Evolutionary conservation across 2,113 vertebrate genomes (phyloP).

Genomic region (Melanerpes aurifrons): DNA sequence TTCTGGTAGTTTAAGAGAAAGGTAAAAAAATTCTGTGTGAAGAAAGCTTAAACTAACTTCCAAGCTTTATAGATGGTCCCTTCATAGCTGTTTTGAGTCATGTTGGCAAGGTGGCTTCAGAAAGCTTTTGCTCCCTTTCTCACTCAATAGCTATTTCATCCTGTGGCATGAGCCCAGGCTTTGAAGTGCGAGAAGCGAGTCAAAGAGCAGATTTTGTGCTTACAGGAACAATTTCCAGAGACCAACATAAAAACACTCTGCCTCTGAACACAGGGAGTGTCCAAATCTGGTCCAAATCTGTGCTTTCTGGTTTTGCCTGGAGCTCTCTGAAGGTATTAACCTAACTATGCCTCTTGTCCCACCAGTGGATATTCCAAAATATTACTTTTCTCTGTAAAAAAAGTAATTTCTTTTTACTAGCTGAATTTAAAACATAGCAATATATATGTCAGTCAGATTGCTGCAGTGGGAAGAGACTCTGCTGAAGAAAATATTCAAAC

Average conservation of each 20-base stretch:
- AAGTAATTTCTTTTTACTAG: neutral
- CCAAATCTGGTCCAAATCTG: neutral
- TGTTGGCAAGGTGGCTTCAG: slow-evolving; percentile 44
- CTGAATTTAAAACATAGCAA: neutral
- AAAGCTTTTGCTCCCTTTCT: slow-evolving; percentile 48
- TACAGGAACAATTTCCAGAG: slow-evolving; percentile 49
- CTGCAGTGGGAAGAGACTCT: neutral
- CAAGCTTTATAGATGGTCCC: slow-evolving; percentile 48
- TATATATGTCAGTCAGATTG: neutral
- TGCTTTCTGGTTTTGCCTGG: slow-evolving; percentile 5
- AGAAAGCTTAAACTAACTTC: slow-evolving; percentile 23
- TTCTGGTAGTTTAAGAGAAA: slow-evolving; percentile 42
- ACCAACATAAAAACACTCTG: slow-evolving; percentile 18
- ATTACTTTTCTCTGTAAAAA: neutral
- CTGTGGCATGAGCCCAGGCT: neutral
- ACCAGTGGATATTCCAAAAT: neutral
- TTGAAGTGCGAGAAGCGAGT: slow-evolving; percentile 32
- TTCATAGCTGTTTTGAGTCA: slow-evolving; percentile 54
- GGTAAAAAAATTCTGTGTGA: neutral
- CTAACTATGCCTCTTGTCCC: neutral
- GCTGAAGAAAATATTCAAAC: neutral
- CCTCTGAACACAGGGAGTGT: neutral
- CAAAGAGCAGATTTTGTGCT: slow-evolving; percentile 55
- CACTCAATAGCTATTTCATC: slow-evolving; percentile 57
- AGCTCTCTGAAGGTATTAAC: neutral